phyloP scores from a whole-genome alignment of 2,113 vertebrate genomes.

The Onychostoma macrolepis region DNA sequence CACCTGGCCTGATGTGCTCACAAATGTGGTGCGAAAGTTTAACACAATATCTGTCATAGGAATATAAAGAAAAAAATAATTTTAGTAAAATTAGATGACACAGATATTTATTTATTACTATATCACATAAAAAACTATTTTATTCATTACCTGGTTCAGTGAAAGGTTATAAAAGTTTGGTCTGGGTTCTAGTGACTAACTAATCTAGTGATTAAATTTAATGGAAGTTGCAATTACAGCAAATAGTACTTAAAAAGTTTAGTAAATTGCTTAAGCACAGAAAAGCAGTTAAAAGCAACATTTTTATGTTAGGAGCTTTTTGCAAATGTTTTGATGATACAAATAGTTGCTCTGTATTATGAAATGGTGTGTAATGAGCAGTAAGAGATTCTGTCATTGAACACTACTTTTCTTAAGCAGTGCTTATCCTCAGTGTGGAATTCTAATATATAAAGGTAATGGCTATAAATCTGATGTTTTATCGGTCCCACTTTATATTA shows the following conservation, averaged over 20 bases:
- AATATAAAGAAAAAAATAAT: conserved; percentile 18
- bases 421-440: not conserved
- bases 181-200: not conserved
- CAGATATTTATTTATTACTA: not conserved
- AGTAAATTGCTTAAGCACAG: not conserved
- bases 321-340: not conserved
- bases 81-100: not conserved
- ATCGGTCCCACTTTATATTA: too few species aligned
- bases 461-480: not conserved
- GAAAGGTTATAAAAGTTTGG: not conserved
- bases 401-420: not conserved
- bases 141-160: not conserved
- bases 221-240: not conserved
- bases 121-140: not conserved
- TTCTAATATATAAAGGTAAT: conserved; percentile 2
- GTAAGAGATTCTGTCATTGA: not conserved
- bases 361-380: conserved; percentile 13
- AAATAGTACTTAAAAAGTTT: not conserved
- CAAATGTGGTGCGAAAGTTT: conserved; percentile 83
- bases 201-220: too few species aligned
- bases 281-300: not conserved
- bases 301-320: not conserved
- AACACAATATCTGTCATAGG: conserved; percentile 76
- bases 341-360: not conserved
- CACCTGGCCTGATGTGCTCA: conserved; percentile 84